Percentiles rank a stretch among this genome's conserved stretches.
Conservation (phyloP, 2,113 vertebrate species). For the Pongo abelii region DNA sequence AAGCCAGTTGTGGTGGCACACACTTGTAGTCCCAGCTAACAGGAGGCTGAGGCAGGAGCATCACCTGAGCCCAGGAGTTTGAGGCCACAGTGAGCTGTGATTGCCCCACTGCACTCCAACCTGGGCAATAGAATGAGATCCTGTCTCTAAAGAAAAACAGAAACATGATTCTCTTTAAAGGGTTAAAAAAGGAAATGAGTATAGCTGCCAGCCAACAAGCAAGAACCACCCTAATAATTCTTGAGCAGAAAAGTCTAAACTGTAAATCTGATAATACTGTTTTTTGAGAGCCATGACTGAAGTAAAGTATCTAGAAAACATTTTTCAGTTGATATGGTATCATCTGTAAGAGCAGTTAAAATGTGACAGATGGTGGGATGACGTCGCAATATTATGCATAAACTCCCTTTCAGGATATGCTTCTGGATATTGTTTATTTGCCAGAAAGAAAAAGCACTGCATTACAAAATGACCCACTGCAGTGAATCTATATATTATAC, state of each 20-base stretch:
- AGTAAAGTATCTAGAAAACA: neutral
- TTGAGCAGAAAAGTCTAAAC: slow-evolving; percentile 3
- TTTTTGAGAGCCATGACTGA: neutral
- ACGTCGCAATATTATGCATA: neutral
- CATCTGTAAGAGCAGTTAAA: neutral
- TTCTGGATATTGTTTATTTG: neutral
- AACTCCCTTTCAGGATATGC: neutral
- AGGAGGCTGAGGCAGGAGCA: neutral
- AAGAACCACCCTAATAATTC: neutral
- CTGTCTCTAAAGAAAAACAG: too few relatives aligned
- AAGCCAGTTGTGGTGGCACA: too few relatives aligned
- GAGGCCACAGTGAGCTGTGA: too few relatives aligned
- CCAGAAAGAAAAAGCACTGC: neutral
- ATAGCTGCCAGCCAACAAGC: neutral
- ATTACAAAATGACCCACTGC: neutral
- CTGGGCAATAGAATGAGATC: too few relatives aligned
- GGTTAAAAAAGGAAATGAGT: slow-evolving; percentile 43
- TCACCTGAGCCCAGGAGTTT: too few relatives aligned
- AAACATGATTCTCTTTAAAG: slow-evolving; percentile 15
- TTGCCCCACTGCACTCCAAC: too few relatives aligned
- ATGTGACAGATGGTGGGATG: neutral
- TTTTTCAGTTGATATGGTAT: neutral
- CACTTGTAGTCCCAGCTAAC: neutral
- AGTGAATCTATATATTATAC: neutral
- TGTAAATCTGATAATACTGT: neutral